A percentile compares a stretch with the other conserved stretches of the same genome.
Evolutionary conservation across 2,113 vertebrate species (phyloP).

Genomic region (Periophthalmodon schlosseri): DNA sequence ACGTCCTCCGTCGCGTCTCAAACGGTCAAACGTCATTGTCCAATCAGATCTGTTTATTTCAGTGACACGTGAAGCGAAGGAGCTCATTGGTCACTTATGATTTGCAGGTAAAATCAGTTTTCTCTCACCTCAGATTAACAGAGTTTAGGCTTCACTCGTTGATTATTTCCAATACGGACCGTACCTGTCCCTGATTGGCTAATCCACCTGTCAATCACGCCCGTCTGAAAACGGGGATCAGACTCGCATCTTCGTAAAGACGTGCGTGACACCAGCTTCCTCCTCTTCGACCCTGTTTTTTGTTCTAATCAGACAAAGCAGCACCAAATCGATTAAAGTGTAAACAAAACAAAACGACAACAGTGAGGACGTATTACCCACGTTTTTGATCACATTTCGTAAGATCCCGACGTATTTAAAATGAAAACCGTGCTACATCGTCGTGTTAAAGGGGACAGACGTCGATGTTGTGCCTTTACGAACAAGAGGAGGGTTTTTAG

Average conservation of each 20-base stretch:
- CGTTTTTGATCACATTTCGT: neutral
- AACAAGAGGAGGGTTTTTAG: slow-evolving; percentile 17
- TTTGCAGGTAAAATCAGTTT: neutral
- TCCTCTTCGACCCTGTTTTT: neutral
- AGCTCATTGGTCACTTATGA: too few species aligned
- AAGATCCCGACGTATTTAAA: slow-evolving; percentile 6
- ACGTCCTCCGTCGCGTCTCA: too few species aligned
- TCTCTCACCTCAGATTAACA: neutral
- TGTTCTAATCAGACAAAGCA: slow-evolving; percentile 23
- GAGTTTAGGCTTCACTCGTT: too few species aligned
- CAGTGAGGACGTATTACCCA: slow-evolving; percentile 1
- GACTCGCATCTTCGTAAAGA: neutral
- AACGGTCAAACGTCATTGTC: too few species aligned
- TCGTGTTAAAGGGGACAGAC: slow-evolving; percentile 19
- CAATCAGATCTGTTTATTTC: too few species aligned
- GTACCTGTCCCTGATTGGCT: too few species aligned
- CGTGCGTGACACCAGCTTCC: too few species aligned
- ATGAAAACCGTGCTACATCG: slow-evolving; percentile 42
- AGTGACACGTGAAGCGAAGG: too few species aligned
- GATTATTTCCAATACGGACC: too few species aligned
- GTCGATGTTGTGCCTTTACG: slow-evolving; percentile 15
- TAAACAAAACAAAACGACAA: neutral
- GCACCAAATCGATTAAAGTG: slow-evolving; percentile 23
- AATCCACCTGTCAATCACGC: too few species aligned
- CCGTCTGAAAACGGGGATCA: too few species aligned